phyloP scores from a whole-genome alignment of 2,113 vertebrate genomes.

The Nycticryphes semicollaris region DNA sequence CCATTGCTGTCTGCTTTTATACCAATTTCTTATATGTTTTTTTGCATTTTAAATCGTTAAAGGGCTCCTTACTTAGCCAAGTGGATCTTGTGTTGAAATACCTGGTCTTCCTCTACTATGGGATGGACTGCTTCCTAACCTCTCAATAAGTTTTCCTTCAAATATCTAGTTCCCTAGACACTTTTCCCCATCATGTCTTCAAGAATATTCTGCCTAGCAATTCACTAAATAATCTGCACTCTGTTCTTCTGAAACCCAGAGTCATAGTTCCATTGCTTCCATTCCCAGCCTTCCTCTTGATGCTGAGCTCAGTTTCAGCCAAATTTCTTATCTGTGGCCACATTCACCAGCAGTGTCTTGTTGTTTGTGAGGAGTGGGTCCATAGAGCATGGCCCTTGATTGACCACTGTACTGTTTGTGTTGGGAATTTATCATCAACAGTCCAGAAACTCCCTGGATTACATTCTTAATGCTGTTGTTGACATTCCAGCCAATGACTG shows the following conservation, averaged over 20 bases:
- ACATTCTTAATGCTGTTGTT: background rate
- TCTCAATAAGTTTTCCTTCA: background rate
- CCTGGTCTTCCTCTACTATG: background rate
- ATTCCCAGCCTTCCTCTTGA: background rate
- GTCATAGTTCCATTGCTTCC: background rate
- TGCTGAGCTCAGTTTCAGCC: background rate
- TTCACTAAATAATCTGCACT: background rate
- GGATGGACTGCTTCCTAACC: background rate
- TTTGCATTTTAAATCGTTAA: background rate
- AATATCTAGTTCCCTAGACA: background rate
- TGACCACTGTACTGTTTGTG: background rate
- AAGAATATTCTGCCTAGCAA: background rate
- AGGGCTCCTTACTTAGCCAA: background rate
- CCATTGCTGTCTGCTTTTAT: background rate
- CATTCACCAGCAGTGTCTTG: background rate
- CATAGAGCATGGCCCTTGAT: background rate
- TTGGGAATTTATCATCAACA: background rate
- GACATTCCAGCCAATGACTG: background rate
- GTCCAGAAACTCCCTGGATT: background rate
- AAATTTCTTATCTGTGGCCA: background rate
- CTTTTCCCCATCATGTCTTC: background rate
- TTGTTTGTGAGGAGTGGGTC: background rate
- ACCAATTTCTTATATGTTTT: background rate
- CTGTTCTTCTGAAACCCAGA: background rate
- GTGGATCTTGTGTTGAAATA: background rate